Evolutionary conservation across 2,888 invertebrate genomes (phyloP), one percentile per base, ranked within the genome.

Genomic region (Meta bourneti): DNA sequence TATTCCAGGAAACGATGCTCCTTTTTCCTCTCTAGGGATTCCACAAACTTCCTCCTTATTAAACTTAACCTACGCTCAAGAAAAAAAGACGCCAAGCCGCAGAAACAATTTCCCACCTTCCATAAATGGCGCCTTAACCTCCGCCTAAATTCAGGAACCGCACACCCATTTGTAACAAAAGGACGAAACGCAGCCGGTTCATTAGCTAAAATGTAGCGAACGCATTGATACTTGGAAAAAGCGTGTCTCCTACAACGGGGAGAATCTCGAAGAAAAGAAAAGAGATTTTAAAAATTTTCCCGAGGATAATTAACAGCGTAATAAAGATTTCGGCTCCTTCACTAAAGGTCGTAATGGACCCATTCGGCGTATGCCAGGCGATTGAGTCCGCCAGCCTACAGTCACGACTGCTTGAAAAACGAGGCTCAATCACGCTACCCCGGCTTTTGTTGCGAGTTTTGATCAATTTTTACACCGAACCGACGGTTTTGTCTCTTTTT

Each of bases 261-360:
- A 61, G 61, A 61, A 16, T 61, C 6, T 5, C 61, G 8, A 34
- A 16, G 11, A 9, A 61, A 16, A 11, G 13, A 61, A 11, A 16
- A 61, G 61, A 0, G 61, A 9, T 16, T 61, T 61, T 4, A 34
- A 61, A 61, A 61, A 54, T 72, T 72, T 72, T 72, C 20, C 7
- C 9, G 70, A 54, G 19, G 51, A 75, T 82, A 91, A 91, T 91
- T 91, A 87, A 91, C 87, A 34, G 77, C 19, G 78, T 87, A 91
- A 91, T 91, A 91, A 91, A 87, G 91, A 91, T 83, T 91, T 91
- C 83, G 86, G 82, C 78, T 77, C 69, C 75, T 52, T 89, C 78
- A n/a, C 54, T 19, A 19, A 61, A 0, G 5, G 16, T 2, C 9
- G 61, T 84, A 84, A 84, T 84, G 74, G 84, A 52, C 51, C 72